Evolutionary conservation across 2,797 vertebrate genomes (phyloP).

Genomic region (Cryptoprocta ferox): DNA sequence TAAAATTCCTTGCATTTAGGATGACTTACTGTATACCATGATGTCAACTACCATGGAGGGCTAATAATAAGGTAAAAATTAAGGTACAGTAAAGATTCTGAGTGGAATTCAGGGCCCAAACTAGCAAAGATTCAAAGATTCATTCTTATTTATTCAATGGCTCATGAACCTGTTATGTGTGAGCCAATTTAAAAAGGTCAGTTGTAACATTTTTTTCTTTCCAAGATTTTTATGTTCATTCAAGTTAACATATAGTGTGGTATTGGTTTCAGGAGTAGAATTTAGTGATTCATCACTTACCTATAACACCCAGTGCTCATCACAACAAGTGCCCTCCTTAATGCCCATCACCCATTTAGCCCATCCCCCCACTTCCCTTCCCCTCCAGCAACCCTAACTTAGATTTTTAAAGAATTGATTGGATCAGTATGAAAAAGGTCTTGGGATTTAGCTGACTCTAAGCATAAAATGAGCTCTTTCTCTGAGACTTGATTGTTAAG

Average conservation of each 20-base stretch:
- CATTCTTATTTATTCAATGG: neutral
- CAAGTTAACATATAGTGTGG: no score
- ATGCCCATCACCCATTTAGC: no score
- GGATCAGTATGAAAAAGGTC: neutral
- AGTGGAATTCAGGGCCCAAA: constrained; percentile 10
- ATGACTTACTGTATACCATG: neutral
- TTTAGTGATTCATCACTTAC: no score
- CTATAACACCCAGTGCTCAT: no score
- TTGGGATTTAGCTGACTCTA: neutral
- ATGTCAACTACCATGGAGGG: neutral
- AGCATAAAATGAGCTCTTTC: neutral
- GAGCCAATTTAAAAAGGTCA: constrained; percentile 6
- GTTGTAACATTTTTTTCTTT: neutral
- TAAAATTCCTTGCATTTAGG: neutral
- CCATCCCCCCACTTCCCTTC: no score
- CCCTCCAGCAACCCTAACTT: neutral
- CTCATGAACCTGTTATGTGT: neutral
- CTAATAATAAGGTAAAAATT: neutral
- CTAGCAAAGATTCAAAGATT: constrained; percentile 1
- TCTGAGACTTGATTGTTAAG: neutral
- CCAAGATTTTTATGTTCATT: no score
- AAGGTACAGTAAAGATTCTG: neutral
- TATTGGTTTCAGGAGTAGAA: no score
- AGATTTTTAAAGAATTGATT: neutral
- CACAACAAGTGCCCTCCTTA: no score